Evolutionary conservation across 1,140 invertebrate species (phyloP).

Genomic region (Anastatus disparis): DNA sequence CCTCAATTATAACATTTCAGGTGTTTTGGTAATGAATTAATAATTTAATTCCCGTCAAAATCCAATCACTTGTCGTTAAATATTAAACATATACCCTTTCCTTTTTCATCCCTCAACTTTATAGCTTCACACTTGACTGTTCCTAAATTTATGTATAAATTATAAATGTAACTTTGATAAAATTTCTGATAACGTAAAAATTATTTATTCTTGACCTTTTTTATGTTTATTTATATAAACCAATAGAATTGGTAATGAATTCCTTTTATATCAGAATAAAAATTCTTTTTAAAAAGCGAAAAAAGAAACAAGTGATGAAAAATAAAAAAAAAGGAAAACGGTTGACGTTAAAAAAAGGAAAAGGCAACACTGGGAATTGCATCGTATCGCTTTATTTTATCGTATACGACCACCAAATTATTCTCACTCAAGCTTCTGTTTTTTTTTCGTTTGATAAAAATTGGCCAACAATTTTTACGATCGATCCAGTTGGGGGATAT

Average conservation of each 20-base stretch:
- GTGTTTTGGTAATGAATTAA: neutral
- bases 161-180: neutral
- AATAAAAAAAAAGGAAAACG: neutral
- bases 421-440: neutral
- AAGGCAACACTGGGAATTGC: neutral
- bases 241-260: slow-evolving; percentile 1
- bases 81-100: neutral
- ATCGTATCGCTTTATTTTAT: slow-evolving; percentile 4
- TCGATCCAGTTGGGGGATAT: neutral
- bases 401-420: slow-evolving; percentile 4
- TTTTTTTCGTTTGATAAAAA: neutral
- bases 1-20: too few species aligned
- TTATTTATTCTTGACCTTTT: too few species aligned
- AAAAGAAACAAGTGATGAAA: neutral
- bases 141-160: neutral
- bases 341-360: neutral
- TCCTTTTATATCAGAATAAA: neutral
- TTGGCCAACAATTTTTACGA: slow-evolving; percentile 19
- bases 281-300: neutral
- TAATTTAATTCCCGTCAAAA: neutral
- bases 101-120: too few species aligned
- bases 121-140: neutral
- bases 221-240: neutral
- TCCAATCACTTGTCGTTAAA: neutral
- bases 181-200: neutral